Conservation (phyloP, 1,140 invertebrate genomes). For the Heliconius nattereri region DNA sequence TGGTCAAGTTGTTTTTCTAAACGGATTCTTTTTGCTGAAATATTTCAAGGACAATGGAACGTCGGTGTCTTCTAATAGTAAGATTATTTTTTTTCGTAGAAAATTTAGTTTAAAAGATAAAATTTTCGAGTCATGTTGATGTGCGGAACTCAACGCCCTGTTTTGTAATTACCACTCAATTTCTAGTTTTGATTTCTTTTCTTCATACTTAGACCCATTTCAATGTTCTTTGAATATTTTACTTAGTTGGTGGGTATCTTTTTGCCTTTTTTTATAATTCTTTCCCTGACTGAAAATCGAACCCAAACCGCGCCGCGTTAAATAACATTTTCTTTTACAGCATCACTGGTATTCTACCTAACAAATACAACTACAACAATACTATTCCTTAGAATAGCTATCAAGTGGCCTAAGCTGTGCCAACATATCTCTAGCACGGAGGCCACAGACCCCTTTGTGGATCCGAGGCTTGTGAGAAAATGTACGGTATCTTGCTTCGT, state of each 20-base stretch:
- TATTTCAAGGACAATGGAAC: conserved; percentile 31
- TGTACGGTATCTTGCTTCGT: conserved; percentile 46
- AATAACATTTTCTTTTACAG: conserved; percentile 29
- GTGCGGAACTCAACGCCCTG: no score
- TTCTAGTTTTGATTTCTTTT: no score
- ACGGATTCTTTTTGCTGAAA: conserved; percentile 30
- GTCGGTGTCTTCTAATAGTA: conserved; percentile 12
- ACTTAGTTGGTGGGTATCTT: no score
- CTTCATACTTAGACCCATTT: no score
- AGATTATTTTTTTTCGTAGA: neutral
- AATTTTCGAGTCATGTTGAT: no score
- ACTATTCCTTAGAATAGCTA: conserved; percentile 51
- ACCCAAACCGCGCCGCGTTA: no score
- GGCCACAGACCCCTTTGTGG: conserved; percentile 33
- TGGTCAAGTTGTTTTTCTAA: conserved; percentile 33
- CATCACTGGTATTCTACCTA: conserved; percentile 44
- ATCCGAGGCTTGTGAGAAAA: conserved; percentile 33
- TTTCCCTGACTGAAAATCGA: no score
- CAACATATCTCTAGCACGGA: conserved; percentile 47
- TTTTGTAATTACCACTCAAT: no score
- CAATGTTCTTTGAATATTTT: no score
- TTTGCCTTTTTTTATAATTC: no score
- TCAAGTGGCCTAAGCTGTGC: conserved; percentile 51
- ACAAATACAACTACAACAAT: conserved; percentile 43
- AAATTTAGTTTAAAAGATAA: no score